A percentile compares a stretch with the other conserved stretches of the same genome.
phyloP scores from a whole-genome alignment of 2,888 invertebrate genomes.

The Vannuccia rotundouncinata region DNA sequence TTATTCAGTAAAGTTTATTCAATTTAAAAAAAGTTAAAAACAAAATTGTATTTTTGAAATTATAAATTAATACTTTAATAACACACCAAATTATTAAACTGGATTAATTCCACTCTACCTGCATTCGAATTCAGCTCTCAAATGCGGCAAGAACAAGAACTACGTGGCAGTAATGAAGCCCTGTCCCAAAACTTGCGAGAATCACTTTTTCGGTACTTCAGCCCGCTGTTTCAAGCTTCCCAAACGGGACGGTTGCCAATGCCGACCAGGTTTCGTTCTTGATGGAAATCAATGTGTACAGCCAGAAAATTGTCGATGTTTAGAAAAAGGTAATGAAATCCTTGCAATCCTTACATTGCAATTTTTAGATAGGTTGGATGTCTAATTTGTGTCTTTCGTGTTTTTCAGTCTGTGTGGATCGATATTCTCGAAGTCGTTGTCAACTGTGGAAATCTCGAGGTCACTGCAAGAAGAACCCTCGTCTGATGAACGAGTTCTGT shows the following conservation, averaged over 20 bases:
- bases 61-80: no score
- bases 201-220: slow-evolving; percentile 39
- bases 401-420: slow-evolving; percentile 35
- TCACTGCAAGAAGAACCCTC: slow-evolving; percentile 32
- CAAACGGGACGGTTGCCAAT: slow-evolving; percentile 39
- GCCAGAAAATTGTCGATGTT: slow-evolving; percentile 37
- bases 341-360: no score
- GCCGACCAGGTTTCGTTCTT: slow-evolving; percentile 35
- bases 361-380: no score
- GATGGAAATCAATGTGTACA: slow-evolving; percentile 38
- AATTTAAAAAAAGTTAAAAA: no score
- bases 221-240: slow-evolving; percentile 36
- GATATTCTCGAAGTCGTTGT: slow-evolving; percentile 23
- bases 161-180: slow-evolving; percentile 39
- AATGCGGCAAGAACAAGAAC: slow-evolving; percentile 36
- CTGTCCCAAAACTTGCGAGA: slow-evolving; percentile 40
- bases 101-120: no score
- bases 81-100: no score
- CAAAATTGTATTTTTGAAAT: no score
- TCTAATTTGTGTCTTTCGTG: no score
- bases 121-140: slow-evolving; percentile 30
- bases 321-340: slow-evolving; percentile 33
- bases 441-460: slow-evolving; percentile 30
- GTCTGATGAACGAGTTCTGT: slow-evolving; percentile 37
- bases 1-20: no score